These are phyloP conservation scores for Triplophysa dalaica DNA, from an alignment of 2,113 vertebrate genomes.

Conservation along the genomic window DNA sequence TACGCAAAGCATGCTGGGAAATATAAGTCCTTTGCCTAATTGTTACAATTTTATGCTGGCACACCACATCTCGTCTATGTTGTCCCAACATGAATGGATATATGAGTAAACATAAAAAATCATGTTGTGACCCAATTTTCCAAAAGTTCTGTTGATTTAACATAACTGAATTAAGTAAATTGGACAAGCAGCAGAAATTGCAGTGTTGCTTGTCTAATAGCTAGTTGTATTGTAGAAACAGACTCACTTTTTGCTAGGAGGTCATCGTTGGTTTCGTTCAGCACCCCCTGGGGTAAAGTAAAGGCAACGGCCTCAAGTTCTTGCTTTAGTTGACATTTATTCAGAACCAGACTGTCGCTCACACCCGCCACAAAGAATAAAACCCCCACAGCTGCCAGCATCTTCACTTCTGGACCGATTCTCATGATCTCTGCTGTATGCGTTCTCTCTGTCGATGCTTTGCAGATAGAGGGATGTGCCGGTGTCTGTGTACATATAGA, in stretches of 20 bases:
- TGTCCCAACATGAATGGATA: too few species aligned
- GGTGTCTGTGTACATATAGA: neutral
- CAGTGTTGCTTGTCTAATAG: too few species aligned
- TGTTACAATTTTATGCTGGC: too few species aligned
- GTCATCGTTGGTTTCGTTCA: neutral
- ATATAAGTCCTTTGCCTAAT: too few species aligned
- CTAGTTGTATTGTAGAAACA: neutral
- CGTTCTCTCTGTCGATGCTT: neutral
- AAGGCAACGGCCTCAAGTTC: neutral
- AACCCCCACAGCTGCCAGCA: neutral
- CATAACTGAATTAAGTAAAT: too few species aligned
- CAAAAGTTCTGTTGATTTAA: too few species aligned
- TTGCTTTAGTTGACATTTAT: constrained; percentile 15
- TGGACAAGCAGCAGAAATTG: too few species aligned
- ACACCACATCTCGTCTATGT: too few species aligned
- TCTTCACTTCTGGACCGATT: neutral
- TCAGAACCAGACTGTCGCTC: neutral
- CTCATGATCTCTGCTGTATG: neutral
- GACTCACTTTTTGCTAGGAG: constrained; percentile 42
- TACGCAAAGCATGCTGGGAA: too few species aligned
- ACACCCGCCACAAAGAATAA: neutral
- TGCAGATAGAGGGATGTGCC: neutral
- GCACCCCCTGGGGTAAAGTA: neutral
- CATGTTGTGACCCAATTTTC: too few species aligned
- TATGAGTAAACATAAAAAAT: too few species aligned